These are phyloP conservation scores for Drosophila mayri DNA, from an alignment of 1,140 invertebrate genomes.

Conservation along the genomic window DNA sequence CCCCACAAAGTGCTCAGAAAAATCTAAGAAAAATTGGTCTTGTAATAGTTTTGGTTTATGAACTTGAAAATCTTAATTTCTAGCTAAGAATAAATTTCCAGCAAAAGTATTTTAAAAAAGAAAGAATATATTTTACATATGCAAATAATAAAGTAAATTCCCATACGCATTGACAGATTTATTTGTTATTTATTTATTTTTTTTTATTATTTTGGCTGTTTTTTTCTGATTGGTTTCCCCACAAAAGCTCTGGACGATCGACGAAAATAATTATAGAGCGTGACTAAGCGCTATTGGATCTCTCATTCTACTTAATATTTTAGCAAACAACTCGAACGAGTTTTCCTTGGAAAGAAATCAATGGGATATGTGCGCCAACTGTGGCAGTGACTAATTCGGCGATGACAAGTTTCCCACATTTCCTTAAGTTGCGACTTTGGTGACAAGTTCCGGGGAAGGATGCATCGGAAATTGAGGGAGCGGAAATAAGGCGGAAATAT, in stretches of 20 bases:
- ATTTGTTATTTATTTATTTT: not conserved
- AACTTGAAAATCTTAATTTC: not conserved
- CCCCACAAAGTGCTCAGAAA: constrained; percentile 5
- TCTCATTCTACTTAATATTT: constrained; percentile 1
- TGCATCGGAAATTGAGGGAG: constrained; percentile 24
- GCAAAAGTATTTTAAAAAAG: not conserved
- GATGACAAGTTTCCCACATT: constrained; percentile 20
- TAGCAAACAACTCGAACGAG: constrained; percentile 1
- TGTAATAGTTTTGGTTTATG: constrained; percentile 9
- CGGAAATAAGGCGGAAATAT: constrained; percentile 5
- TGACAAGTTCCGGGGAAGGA: not conserved
- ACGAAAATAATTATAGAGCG: constrained; percentile 3
- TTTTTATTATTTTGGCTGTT: not conserved
- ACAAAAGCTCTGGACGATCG: constrained; percentile 11
- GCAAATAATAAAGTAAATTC: not conserved
- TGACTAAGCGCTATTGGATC: constrained; percentile 25
- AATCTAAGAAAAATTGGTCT: constrained; percentile 8
- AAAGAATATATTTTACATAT: not conserved
- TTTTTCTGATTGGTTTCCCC: not conserved
- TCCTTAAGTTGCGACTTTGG: constrained; percentile 1
- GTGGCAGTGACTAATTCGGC: constrained; percentile 25
- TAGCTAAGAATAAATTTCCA: not conserved
- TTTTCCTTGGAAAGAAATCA: constrained; percentile 19
- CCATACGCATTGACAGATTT: not conserved
- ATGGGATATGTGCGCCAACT: constrained; percentile 11